phyloP scores from a whole-genome alignment of 2,113 vertebrate genomes.

The Scopus umbretta region DNA sequence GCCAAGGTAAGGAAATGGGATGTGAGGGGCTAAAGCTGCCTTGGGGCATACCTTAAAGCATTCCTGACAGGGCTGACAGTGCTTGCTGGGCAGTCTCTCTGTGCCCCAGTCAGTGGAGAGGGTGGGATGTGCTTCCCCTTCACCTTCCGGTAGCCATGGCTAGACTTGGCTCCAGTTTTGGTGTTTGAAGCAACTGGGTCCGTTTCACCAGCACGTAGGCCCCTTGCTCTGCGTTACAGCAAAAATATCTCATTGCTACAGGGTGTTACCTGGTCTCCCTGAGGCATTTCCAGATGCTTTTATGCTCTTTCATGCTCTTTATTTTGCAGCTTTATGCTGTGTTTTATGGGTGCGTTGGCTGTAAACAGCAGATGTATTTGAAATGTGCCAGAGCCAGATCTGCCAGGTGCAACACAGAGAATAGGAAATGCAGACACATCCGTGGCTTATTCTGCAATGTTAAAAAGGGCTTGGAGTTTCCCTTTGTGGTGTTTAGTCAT shows the following conservation, averaged over 20 bases:
- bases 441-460: not conserved
- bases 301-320: not conserved
- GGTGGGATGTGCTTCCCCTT: not conserved
- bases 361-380: not conserved
- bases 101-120: not conserved
- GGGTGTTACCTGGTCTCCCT: not conserved
- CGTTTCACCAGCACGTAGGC: not conserved
- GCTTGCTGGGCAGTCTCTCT: not conserved
- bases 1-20: slow-evolving; percentile 79
- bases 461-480: not conserved
- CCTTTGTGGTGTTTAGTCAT: not conserved
- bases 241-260: not conserved
- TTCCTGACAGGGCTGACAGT: not conserved
- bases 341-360: not conserved
- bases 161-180: not conserved
- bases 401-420: not conserved
- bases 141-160: not conserved
- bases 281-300: not conserved
- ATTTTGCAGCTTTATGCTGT: not conserved
- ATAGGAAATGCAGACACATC: not conserved
- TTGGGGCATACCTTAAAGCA: rapidly evolving
- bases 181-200: not conserved
- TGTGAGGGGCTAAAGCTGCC: not conserved
- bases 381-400: not conserved
- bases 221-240: not conserved